Conservation (phyloP, 2,797 vertebrate species). For the Benthosema pterotum region DNA sequence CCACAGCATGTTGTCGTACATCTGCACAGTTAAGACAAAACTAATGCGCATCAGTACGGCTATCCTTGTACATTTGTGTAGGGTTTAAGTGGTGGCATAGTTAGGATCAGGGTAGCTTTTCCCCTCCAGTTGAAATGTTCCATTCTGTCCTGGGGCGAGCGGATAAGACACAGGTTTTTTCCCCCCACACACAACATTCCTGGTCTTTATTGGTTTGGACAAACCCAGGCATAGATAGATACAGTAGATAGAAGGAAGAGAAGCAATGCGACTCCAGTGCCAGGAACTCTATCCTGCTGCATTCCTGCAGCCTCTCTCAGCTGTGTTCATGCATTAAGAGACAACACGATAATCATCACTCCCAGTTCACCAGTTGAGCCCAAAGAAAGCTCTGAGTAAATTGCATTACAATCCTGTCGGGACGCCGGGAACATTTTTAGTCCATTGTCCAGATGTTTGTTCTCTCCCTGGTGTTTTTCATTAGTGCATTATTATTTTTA, state of each 20-base stretch:
- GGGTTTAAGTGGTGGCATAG: too few species aligned
- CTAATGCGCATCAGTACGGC: too few species aligned
- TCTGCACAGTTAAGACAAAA: too few species aligned
- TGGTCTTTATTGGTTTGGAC: conserved; percentile 40
- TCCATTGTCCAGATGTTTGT: conserved; percentile 27
- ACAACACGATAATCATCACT: conserved; percentile 56
- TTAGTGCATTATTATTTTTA: conserved; percentile 19
- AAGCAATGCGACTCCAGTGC: conserved; percentile 27
- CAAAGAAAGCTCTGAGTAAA: conserved; percentile 30
- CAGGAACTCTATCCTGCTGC: conserved; percentile 44
- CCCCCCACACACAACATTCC: conserved; percentile 32
- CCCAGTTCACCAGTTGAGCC: conserved; percentile 41
- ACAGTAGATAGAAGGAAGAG: background rate
- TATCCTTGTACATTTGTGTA: too few species aligned
- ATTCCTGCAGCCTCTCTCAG: conserved; percentile 36
- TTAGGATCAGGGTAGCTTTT: too few species aligned
- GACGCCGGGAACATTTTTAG: conserved; percentile 36
- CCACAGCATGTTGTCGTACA: too few species aligned
- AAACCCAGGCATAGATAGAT: conserved; percentile 37
- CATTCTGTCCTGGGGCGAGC: conserved; percentile 8
- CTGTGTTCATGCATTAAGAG: conserved; percentile 47
- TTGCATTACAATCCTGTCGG: conserved; percentile 38
- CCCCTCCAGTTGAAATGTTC: background rate
- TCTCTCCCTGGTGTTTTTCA: background rate
- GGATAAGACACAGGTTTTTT: conserved; percentile 24